Evolutionary conservation across 2,113 vertebrate genomes (phyloP).

Genomic region (Aegithalos caudatus): DNA sequence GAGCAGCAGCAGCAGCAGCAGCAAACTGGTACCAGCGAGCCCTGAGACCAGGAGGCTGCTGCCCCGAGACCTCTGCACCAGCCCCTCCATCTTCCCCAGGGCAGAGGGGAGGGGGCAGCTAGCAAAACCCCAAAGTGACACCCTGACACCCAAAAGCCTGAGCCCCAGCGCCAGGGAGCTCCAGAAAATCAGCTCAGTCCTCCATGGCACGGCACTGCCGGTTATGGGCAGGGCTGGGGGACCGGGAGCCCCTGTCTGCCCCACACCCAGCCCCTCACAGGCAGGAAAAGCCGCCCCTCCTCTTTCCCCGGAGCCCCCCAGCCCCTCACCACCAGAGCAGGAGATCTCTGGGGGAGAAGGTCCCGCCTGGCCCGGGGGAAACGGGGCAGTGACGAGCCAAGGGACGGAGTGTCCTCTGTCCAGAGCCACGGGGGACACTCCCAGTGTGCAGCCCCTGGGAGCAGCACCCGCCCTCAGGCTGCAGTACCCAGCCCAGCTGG

Average conservation of each 20-base stretch:
- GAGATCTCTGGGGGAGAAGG: neutral
- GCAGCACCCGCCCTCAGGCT: fast-evolving
- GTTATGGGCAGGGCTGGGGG: neutral
- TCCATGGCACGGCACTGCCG: neutral
- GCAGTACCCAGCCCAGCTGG: neutral
- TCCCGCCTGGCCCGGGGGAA: neutral
- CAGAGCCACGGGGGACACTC: fast-evolving
- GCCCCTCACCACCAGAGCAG: fast-evolving
- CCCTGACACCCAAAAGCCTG: neutral
- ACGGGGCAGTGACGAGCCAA: fast-evolving
- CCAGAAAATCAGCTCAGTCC: neutral
- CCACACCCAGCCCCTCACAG: neutral
- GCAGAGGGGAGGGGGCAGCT: neutral
- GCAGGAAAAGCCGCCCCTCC: neutral
- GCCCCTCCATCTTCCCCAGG: neutral
- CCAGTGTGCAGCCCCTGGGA: fast-evolving
- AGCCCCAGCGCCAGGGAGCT: neutral
- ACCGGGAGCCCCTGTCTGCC: fast-evolving
- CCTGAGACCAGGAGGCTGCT: neutral
- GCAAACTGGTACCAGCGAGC: neutral
- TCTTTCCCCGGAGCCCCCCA: neutral
- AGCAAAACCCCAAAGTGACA: fast-evolving
- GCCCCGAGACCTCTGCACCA: neutral
- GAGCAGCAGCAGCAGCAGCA: neutral
- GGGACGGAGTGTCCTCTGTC: neutral